Evolutionary conservation across 2,888 invertebrate genomes (phyloP).

Genomic region (Oscheius sp.): DNA sequence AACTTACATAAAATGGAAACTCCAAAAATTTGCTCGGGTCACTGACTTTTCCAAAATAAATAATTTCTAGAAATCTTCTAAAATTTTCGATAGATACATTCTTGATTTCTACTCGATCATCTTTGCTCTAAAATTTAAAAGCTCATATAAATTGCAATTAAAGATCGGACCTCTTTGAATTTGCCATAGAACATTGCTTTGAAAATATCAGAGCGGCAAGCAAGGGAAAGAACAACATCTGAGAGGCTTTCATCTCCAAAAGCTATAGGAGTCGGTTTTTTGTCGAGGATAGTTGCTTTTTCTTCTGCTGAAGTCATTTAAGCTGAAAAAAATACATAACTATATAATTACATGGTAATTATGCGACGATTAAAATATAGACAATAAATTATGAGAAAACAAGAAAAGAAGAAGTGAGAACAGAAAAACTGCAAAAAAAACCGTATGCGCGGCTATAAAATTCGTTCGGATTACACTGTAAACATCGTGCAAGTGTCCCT

Average conservation of each 20-base stretch:
- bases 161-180: not conserved
- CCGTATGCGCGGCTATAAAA: too few relatives aligned
- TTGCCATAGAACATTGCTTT: conserved; percentile 6
- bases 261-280: not conserved
- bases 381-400: too few relatives aligned
- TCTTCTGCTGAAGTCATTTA: too few relatives aligned
- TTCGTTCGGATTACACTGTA: too few relatives aligned
- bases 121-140: not conserved
- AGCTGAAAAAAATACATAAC: too few relatives aligned
- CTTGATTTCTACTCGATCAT: not conserved
- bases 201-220: not conserved
- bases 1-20: too few relatives aligned
- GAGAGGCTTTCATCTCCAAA: not conserved
- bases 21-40: not conserved
- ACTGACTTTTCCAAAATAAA: not conserved
- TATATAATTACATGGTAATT: too few relatives aligned
- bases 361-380: too few relatives aligned
- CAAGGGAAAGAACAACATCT: not conserved
- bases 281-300: too few relatives aligned
- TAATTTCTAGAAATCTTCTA: not conserved
- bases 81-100: not conserved
- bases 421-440: too few relatives aligned
- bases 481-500: too few relatives aligned
- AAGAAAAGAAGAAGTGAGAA: too few relatives aligned
- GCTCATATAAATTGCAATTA: not conserved